phyloP scores from a whole-genome alignment of 1,140 invertebrate species.

The Idris sp. region DNA sequence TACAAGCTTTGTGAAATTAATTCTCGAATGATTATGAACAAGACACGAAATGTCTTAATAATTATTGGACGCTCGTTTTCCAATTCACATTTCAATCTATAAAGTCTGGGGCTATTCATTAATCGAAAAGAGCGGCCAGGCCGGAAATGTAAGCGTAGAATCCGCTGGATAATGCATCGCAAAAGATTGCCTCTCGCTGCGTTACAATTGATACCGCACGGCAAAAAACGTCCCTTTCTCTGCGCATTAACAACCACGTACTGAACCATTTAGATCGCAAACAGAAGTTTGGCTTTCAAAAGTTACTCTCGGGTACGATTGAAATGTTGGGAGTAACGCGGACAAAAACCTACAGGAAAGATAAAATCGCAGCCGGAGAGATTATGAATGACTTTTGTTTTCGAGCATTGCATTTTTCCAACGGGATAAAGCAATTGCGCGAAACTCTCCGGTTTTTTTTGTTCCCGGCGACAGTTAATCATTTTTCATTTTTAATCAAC shows the following conservation, averaged over 20 bases:
- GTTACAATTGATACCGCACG: slow-evolving; percentile 62
- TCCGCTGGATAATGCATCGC: slow-evolving; percentile 70
- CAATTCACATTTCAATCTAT: not conserved
- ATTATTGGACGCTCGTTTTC: slow-evolving; percentile 3
- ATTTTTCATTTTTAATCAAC: slow-evolving; percentile 53
- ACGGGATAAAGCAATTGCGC: slow-evolving; percentile 47
- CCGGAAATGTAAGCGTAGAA: slow-evolving; percentile 43
- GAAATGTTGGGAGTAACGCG: slow-evolving; percentile 1
- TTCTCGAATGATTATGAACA: too few relatives aligned
- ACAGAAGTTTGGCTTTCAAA: slow-evolving; percentile 61
- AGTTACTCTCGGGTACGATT: slow-evolving; percentile 48
- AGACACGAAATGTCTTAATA: slow-evolving; percentile 14
- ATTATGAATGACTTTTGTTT: slow-evolving; percentile 59
- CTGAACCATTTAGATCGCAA: slow-evolving; percentile 66
- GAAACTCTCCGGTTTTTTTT: slow-evolving; percentile 6
- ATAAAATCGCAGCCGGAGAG: slow-evolving; percentile 43
- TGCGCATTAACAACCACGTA: slow-evolving; percentile 65
- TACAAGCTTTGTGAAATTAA: too few relatives aligned
- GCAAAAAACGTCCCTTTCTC: slow-evolving; percentile 58
- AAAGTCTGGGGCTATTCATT: not conserved
- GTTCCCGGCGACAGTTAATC: slow-evolving; percentile 29
- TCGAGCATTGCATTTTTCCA: slow-evolving; percentile 46
- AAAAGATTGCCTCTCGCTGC: slow-evolving; percentile 67
- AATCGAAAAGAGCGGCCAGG: slow-evolving; percentile 39
- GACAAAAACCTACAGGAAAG: slow-evolving; percentile 34